Percentiles rank a stretch among this genome's conserved stretches.
Evolutionary conservation across 2,113 vertebrate species (phyloP).

Genomic region (Alectura lathami): DNA sequence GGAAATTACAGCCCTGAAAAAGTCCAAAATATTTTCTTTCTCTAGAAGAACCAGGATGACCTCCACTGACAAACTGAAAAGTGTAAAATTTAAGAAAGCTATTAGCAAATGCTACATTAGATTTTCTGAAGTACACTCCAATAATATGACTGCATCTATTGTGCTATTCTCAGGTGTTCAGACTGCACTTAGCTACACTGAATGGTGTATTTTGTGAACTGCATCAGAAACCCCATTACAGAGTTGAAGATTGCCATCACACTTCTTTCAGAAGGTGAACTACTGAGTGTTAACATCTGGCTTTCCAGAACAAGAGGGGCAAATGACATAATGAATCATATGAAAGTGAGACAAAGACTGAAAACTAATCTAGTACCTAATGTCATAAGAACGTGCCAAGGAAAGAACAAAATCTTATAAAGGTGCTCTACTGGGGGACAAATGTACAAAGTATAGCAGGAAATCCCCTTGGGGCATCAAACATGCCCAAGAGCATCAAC

Average conservation of each 20-base stretch:
- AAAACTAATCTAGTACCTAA: neutral
- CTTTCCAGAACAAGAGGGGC: neutral
- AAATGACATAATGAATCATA: neutral
- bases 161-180: neutral
- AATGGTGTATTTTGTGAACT: neutral
- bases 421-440: neutral
- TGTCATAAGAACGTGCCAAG: neutral
- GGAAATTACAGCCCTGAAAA: neutral
- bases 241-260: neutral
- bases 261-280: neutral
- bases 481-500: neutral
- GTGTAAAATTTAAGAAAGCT: neutral
- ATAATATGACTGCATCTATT: neutral
- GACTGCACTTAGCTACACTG: neutral
- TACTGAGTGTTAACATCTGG: neutral
- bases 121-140: neutral
- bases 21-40: neutral
- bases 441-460: neutral
- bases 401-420: neutral
- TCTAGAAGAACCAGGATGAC: neutral
- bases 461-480: neutral
- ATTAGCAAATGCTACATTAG: neutral
- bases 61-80: neutral
- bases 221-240: neutral
- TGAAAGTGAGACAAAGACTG: neutral